Evolutionary conservation across 2,888 invertebrate genomes (phyloP), one percentile per base, ranked within the genome.

Genomic region (Torymus tubicola): DNA sequence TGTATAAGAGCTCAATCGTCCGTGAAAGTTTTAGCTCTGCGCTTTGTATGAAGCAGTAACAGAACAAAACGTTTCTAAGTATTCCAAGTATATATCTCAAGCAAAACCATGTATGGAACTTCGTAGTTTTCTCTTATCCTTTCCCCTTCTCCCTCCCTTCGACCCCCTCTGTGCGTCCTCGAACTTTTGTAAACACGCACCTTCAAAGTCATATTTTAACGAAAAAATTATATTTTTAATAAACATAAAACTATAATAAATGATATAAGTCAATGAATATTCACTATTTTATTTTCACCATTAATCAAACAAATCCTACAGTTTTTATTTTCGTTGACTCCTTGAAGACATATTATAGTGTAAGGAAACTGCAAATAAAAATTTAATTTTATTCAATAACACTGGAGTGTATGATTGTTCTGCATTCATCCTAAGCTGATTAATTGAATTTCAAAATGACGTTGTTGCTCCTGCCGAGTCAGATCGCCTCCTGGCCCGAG

Each of bases 221-320:
- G n/a, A 60, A 78, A 21, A 78, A 67, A 31, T 64, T 72, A 78
- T 72, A 78, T 78, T 78, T 78, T 78, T 67, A 69, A 67, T 67
- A 67, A 52, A 61, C 55, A 55, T 67, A 21, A 67, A 74, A 76
- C 24, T 67, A 73, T 75, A 74, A 78, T 67, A 80, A 78, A 78
- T 75, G 21, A 78, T 71, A 63, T 73, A 73, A 31, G 31, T 8
- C 31, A 31, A 31, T 31, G 31, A 31, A 8, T 31, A 31, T 31
- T 2, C 5, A 31, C 31, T 31, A 8, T 31, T 31, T 31, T 31
- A 31, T 31, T 31, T 3, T 31, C 8, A 31, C 31, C 31, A 31
- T 31, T 31, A 31, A 31, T 31, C 1, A 31, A 31, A 31, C 1
- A 31, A 31, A 31, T 31, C 31, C 31, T 31, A 1, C 5, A 31